Base-by-base conservation (phyloP, 1,140 invertebrate species). In the Pogonomyrmex californicus region DNA sequence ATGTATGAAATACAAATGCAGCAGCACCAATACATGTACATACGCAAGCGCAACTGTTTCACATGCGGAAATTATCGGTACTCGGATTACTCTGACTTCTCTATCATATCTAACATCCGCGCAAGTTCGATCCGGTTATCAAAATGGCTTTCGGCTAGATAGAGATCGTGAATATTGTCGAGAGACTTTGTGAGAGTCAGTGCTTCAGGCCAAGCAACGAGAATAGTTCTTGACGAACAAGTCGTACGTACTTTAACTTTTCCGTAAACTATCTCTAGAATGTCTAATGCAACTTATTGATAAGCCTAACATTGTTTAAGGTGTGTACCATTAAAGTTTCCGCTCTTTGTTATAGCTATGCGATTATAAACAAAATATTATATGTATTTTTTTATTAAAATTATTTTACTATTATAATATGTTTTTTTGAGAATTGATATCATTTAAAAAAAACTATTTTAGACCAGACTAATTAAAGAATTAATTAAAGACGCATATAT, bases 61-160 rank as follows among this genome's bases (percentile, higher is more conserved):
- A 88, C 51, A 60, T 70, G 71, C 83, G 65, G 65, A 77, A 89
- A 86, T 54, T 88, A 66, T 36, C 49, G 76, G 76, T 41, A 54
- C 63, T 58, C 4, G 88, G 63, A 89, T 89, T 90, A 90, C 78
- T 89, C 58, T 51, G 44, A 86, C 30, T 73, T 81, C 66, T 77
- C 66, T 73, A 71, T 63, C 30, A n/a, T 81, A 86, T 58, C 63
- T 58, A 66, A 78, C 60, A 51, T 56, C 56, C 77, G 51, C 56
- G 58, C 49, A 51, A 47, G 51, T 73, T 77, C 10, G 36, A 68
- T 73, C 38, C 41, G 17, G 38, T 73, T 41, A 56, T 56, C 60
- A 36, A 68, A 78, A 88, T 81, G 66, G 63, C 17, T 56, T 70
- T 54, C 41, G 54, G 10, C 51, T 49, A 56, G 54, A 60, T 36